phyloP scores from a whole-genome alignment of 2,888 invertebrate genomes.

The Alsophila aescularia region DNA sequence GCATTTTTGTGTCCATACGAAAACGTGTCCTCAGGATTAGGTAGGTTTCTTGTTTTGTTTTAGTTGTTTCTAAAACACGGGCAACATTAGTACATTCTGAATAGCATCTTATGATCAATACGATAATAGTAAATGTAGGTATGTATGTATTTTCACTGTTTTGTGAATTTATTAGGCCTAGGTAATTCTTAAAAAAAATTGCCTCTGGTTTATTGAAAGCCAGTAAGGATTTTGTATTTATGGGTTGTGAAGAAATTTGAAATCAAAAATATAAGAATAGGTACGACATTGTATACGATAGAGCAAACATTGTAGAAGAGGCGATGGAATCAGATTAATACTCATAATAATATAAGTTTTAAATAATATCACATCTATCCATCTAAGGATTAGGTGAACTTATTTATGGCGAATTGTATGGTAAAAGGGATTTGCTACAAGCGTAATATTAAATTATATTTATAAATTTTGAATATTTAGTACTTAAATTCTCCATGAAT shows the following conservation, averaged over 20 bases:
- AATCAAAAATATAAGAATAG: neutral
- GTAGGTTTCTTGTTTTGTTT: no score
- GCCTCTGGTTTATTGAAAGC: no score
- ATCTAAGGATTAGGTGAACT: neutral
- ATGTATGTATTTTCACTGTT: no score
- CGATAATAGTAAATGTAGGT: no score
- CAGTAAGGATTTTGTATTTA: neutral
- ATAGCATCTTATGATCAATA: no score
- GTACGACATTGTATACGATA: constrained; percentile 14
- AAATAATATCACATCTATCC: neutral
- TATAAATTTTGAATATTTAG: neutral
- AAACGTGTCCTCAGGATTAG: no score
- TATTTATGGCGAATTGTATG: constrained; percentile 25
- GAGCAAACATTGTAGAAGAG: neutral
- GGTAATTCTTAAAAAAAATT: no score
- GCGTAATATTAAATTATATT: constrained; percentile 1
- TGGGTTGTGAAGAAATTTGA: neutral
- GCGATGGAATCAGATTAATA: neutral
- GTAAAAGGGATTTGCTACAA: constrained; percentile 30
- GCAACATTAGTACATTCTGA: no score
- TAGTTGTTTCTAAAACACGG: no score
- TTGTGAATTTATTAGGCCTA: no score
- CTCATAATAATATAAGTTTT: constrained; percentile 1
- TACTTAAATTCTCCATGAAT: no score
- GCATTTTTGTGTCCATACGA: no score